Evolutionary conservation across 2,888 invertebrate genomes (phyloP).

Genomic region (Athalia rosae): DNA sequence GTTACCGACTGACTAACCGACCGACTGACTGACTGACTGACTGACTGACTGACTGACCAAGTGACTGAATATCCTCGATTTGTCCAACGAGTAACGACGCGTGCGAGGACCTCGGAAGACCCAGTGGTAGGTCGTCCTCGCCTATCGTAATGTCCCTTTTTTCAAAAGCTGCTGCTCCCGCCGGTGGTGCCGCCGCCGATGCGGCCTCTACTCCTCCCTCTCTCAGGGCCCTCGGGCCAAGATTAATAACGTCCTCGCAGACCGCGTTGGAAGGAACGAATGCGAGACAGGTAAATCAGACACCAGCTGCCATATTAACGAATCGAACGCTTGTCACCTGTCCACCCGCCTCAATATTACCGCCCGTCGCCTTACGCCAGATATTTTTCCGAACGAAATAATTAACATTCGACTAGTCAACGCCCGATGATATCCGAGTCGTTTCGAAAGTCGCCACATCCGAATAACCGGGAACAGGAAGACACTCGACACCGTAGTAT

Average conservation of each 20-base stretch:
- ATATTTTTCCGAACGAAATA: background rate
- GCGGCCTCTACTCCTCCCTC: background rate
- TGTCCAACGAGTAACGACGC: constrained; percentile 17
- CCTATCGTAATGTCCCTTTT: constrained; percentile 36
- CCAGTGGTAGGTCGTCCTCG: constrained; percentile 32
- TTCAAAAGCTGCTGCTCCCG: constrained; percentile 6
- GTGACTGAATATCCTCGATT: constrained; percentile 44
- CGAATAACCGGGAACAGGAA: too few relatives aligned
- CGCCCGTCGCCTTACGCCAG: background rate
- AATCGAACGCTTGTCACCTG: constrained; percentile 28
- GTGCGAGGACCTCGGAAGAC: constrained; percentile 22
- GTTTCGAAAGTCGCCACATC: too few relatives aligned
- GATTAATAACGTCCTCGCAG: constrained; percentile 36
- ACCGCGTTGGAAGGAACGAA: background rate
- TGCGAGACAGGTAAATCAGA: constrained; percentile 38
- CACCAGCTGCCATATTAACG: constrained; percentile 34
- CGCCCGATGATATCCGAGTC: too few relatives aligned
- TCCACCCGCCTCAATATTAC: background rate
- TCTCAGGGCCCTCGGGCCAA: constrained; percentile 8
- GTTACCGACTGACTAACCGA: constrained; percentile 34
- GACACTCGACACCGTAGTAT: too few relatives aligned
- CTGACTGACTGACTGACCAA: constrained; percentile 62
- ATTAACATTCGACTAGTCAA: background rate
- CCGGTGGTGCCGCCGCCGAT: background rate
- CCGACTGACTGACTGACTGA: constrained; percentile 58